These are phyloP conservation scores for Oenanthe oenanthe DNA, from an alignment of 2,113 vertebrate species.

Conservation along the genomic window DNA sequence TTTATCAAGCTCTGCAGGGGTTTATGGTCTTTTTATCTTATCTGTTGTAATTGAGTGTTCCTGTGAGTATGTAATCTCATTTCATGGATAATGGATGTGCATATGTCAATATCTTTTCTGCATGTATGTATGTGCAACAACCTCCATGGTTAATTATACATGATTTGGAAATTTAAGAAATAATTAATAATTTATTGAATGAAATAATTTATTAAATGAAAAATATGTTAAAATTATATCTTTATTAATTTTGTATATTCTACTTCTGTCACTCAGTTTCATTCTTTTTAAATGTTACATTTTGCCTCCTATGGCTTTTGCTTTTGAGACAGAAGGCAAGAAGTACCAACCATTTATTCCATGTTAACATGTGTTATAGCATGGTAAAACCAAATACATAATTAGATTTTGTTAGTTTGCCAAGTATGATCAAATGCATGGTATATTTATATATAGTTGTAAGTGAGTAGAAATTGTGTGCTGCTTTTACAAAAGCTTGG, in stretches of 20 bases:
- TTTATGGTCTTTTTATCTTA: not conserved
- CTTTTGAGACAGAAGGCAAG: not conserved
- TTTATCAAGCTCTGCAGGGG: not conserved
- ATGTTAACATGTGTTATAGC: not conserved
- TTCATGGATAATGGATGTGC: not conserved
- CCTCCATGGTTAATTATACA: not conserved
- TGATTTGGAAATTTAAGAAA: not conserved
- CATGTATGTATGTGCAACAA: not conserved
- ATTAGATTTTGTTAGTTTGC: not conserved
- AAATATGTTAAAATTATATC: not conserved
- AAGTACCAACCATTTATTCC: not conserved
- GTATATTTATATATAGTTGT: not conserved
- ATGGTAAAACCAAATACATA: not conserved
- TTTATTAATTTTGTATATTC: not conserved
- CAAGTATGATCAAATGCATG: not conserved
- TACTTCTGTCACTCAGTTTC: not conserved
- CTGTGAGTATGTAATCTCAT: not conserved
- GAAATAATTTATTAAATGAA: not conserved
- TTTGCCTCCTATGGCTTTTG: not conserved
- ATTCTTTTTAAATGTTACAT: not conserved
- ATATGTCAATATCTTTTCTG: not conserved
- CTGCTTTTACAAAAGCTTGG: not conserved
- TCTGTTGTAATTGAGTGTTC: not conserved
- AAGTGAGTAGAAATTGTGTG: not conserved
- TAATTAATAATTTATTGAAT: no score